These are phyloP conservation scores for Formicarius rufipectus DNA, from an alignment of 2,113 vertebrate species.

Conservation along the genomic window DNA sequence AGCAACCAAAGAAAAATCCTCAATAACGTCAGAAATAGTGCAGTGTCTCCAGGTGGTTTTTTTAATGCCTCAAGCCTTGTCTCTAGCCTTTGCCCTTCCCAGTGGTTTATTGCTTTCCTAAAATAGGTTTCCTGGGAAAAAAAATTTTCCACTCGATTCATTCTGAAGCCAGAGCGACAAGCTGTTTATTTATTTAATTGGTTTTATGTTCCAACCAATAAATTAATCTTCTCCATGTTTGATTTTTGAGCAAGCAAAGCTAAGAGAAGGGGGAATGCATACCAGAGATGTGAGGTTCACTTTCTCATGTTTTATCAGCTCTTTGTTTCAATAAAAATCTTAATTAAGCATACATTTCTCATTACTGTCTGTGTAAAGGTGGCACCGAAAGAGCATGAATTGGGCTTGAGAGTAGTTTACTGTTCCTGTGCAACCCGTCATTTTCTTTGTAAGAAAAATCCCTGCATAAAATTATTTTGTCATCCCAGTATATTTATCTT, in stretches of 20 bases:
- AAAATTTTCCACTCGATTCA: slow-evolving; percentile 2
- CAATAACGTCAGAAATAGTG: not conserved
- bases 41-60: not conserved
- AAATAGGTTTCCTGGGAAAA: slow-evolving; percentile 40
- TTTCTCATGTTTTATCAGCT: not conserved
- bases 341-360: not conserved
- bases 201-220: slow-evolving; percentile 6
- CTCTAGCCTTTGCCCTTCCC: not conserved
- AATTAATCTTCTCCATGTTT: slow-evolving; percentile 3
- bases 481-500: not conserved
- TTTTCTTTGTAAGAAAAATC: not conserved
- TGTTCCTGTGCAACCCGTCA: not conserved
- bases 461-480: not conserved
- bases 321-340: slow-evolving; percentile 11
- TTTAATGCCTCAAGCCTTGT: not conserved
- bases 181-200: slow-evolving; percentile 55
- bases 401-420: not conserved
- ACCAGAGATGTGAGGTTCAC: not conserved
- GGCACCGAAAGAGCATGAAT: not conserved
- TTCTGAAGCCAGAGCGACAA: not conserved
- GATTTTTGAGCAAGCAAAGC: not conserved
- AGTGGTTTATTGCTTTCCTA: slow-evolving; percentile 33
- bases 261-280: not conserved
- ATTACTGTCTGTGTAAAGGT: not conserved
- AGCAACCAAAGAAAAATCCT: not conserved